Conservation (phyloP, 2,888 invertebrate species). For the Tortrix viridana region DNA sequence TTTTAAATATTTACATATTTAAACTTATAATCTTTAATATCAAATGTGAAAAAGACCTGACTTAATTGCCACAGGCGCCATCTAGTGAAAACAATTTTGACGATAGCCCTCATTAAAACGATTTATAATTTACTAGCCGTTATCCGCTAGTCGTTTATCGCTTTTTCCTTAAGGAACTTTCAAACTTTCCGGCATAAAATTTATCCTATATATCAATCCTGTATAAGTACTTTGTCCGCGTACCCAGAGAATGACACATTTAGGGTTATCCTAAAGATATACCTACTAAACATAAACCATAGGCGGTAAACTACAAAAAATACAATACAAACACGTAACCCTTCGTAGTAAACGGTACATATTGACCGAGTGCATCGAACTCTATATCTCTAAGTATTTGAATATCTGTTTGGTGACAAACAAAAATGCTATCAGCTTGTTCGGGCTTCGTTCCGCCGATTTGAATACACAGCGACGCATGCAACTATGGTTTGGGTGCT, state of each 20-base stretch:
- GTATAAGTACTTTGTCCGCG: too few relatives aligned
- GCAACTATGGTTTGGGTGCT: neutral
- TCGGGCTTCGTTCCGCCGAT: neutral
- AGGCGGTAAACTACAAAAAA: conserved; percentile 3
- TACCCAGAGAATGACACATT: neutral
- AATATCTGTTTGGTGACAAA: conserved; percentile 9
- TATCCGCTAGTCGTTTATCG: too few relatives aligned
- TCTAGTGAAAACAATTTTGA: too few relatives aligned
- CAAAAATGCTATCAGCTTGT: neutral
- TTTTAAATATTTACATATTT: too few relatives aligned
- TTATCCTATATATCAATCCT: too few relatives aligned
- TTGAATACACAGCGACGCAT: neutral
- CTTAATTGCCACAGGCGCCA: too few relatives aligned
- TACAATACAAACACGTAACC: conserved; percentile 2
- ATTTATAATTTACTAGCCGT: too few relatives aligned
- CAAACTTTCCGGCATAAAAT: too few relatives aligned
- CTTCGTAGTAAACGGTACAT: conserved; percentile 6
- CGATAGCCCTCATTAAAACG: too few relatives aligned
- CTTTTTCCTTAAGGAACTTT: too few relatives aligned
- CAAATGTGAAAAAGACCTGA: too few relatives aligned
- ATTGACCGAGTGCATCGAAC: conserved; percentile 13
- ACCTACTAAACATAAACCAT: neutral
- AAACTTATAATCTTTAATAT: too few relatives aligned
- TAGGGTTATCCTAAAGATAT: neutral
- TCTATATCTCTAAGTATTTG: conserved; percentile 7